Evolutionary conservation across 2,888 invertebrate species (phyloP).

Genomic region (Stegana nigrithorax): DNA sequence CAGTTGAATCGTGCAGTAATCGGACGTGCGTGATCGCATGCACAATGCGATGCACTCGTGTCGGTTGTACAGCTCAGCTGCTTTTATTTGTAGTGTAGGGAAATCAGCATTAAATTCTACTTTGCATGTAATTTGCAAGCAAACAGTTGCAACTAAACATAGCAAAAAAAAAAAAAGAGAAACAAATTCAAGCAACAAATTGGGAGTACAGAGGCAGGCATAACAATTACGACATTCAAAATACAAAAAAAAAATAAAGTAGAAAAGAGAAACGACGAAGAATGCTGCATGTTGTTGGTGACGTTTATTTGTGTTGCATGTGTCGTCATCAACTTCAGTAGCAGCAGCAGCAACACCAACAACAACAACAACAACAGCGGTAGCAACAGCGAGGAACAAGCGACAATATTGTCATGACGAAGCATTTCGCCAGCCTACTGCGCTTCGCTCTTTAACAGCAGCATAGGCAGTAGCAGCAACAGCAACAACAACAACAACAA

Average conservation of each 20-base stretch:
- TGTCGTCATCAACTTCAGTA: conserved; percentile 47
- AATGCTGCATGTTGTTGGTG: conserved; percentile 19
- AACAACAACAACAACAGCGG: conserved; percentile 30
- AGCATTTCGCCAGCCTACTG: neutral
- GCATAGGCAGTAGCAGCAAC: neutral
- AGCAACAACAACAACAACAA: neutral
- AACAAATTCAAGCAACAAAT: neutral
- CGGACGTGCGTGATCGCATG: too few relatives aligned
- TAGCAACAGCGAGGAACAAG: neutral
- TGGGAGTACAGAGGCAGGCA: conserved; percentile 21
- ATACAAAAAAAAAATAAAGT: conserved; percentile 13
- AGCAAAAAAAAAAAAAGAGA: neutral
- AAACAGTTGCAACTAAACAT: too few relatives aligned
- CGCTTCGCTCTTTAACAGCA: neutral
- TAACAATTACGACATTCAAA: conserved; percentile 17
- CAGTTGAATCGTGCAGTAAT: too few relatives aligned
- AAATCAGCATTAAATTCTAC: too few relatives aligned
- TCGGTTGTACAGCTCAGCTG: too few relatives aligned
- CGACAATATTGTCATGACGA: conserved; percentile 36
- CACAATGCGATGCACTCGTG: too few relatives aligned
- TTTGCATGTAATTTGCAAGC: too few relatives aligned
- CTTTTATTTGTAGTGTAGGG: too few relatives aligned
- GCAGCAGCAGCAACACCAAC: neutral
- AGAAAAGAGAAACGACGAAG: conserved; percentile 9
- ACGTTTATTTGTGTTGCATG: conserved; percentile 41